Evolutionary conservation across 2,888 invertebrate genomes (phyloP), one percentile per base, ranked within the genome.

Genomic region (Caenorhabditis panamensis): DNA sequence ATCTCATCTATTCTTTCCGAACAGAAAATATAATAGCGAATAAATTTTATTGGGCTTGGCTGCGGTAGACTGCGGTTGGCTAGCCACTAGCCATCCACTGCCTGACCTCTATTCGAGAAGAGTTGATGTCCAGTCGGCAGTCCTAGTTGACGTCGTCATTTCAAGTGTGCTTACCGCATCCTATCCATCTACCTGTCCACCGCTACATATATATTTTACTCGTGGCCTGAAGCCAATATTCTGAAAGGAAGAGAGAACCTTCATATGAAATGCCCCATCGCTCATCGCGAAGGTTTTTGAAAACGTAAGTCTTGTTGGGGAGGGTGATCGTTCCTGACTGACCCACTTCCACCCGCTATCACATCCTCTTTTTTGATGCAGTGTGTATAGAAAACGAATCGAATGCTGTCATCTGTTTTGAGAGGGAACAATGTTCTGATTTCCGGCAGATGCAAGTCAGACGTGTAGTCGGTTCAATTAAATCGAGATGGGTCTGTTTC

Each of bases 61-160:
- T 64, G 75, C 36, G 63, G 66, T 64, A 41, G 76, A 56, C 68
- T 76, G 68, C 56, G 76, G 76, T 68, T 76, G 68, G 76, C 68
- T 68, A 68, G 76, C 62, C 68, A 76, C 63, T 37, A 68, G 68
- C 76, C 63, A 59, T 63, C 67, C 62, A 54, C 68, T 53, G 61
- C 11, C 67, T 79, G 79, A 68, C 72, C 79, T 79, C 72, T 67
- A 72, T 79, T 79, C 67, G 79, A 72, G 56, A 72, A 73, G 63
- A 79, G 71, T 78, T 66, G 78, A 78, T 67, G 71, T 78, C 76
- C 62, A 68, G 66, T 76, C 75, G 54, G 44, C 67, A 59, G 67
- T 67, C 53, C 62, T 62, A 67, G 62, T 63, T 68, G 78, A 59
- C 78, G 64, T 64, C 71, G 64, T 71, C 66, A 71, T 78, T 71